Percentiles rank a stretch among this genome's conserved stretches.
Conservation (phyloP, 2,797 vertebrate species). For the Brachyrhaphis roseni region DNA sequence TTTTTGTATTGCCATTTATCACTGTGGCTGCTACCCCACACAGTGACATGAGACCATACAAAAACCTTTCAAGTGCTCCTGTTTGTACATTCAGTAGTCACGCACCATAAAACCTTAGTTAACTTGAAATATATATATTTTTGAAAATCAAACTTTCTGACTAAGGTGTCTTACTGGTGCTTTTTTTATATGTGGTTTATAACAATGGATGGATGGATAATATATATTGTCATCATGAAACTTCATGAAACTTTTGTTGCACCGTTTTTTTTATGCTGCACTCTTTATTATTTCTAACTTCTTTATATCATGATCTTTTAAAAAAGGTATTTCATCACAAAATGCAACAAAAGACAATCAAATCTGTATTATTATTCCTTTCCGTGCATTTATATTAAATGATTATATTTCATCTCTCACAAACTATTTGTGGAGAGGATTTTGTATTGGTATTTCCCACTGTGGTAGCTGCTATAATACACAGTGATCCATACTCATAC, state of each 20-base stretch:
- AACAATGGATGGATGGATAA: neutral
- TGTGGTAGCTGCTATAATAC: neutral
- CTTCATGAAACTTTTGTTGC: neutral
- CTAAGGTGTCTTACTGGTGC: neutral
- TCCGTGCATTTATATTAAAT: neutral
- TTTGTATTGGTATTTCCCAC: slow-evolving; percentile 2
- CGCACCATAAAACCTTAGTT: neutral
- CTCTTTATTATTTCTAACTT: neutral
- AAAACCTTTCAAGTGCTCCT: neutral
- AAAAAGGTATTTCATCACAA: neutral
- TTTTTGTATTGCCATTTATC: slow-evolving; percentile 13
- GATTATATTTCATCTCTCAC: neutral
- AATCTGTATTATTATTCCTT: neutral
- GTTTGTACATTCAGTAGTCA: neutral
- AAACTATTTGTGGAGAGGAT: neutral
- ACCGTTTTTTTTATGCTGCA: neutral
- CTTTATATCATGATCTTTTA: neutral
- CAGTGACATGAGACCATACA: neutral
- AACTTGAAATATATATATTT: neutral
- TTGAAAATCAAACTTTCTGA: neutral
- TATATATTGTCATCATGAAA: neutral
- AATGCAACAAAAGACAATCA: neutral
- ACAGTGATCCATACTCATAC: neutral
- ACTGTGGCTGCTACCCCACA: slow-evolving; percentile 13
- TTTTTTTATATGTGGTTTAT: neutral